Base-by-base conservation (phyloP, 1,140 invertebrate species). In the Ylistrum balloti region DNA sequence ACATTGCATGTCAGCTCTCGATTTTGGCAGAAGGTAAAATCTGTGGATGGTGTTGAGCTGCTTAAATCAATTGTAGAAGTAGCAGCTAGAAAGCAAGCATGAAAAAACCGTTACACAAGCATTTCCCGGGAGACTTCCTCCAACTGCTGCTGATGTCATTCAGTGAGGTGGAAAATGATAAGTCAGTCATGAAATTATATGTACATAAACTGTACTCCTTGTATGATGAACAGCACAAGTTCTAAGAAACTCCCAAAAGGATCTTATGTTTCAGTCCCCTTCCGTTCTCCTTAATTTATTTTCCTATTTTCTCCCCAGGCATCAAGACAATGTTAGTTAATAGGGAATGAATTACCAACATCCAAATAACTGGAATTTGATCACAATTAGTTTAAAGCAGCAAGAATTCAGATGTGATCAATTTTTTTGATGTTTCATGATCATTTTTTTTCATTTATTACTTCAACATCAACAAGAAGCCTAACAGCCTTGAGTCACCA, bases 21-120 rank as follows among this genome's bases (percentile, higher is more conserved):
- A 74, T 74, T 74, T 74, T 74, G 56, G 56, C 56, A 74, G 56
- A 74, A 74, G 56, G 56, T 74, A 74, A 74, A 74, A 74, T 74
- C 56, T 74, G 56, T 74, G 56, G 56, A 74, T 74, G 56, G 56
- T 74, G 56, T 74, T 74, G 56, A 74, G 56, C 56, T 74, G 28
- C n/a, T 74, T 74, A 74, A 74, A 74, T 74, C 56, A 74, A 74
- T 74, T 74, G 22, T 28, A 74, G 56, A 74, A 74, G 56, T 74
- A 74, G 56, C 56, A 74, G n/a, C 56, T 74, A 74, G 22, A 3
- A 74, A 74, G 56, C 56, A 74, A 28, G 56, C 56, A 28, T 1
- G 56, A n/a, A 74, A 74, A 13, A 74, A 28, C 22, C 2, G 56
- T 28, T 28, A 74, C 56, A 28, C 56, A 74, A n/a, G 22, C 56